Conservation (phyloP, 92 coral and sea anemone genomes). For the Diadumene lineata region DNA sequence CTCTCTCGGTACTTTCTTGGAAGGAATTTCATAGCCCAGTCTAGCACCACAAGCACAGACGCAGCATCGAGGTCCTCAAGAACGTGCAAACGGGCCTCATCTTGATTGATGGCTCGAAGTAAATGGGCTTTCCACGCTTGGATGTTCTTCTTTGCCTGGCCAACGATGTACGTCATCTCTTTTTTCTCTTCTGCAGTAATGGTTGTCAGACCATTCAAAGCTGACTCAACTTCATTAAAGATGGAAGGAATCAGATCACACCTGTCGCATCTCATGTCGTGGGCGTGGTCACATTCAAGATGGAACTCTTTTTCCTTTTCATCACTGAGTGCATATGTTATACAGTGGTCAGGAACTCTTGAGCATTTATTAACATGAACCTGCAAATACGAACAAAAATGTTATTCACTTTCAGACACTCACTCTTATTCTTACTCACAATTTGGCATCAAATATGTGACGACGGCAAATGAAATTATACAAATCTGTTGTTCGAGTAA, state of each 20-base stretch:
- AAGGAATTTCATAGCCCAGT: slow-evolving; percentile 21
- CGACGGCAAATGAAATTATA: too few relatives aligned
- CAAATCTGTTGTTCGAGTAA: too few relatives aligned
- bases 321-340: slow-evolving; percentile 29
- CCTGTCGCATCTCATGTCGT: slow-evolving; percentile 30
- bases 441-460: too few relatives aligned
- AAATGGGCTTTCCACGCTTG: slow-evolving; percentile 39
- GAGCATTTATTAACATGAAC: slow-evolving; percentile 25
- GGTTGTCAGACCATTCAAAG: background rate
- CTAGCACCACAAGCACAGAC: slow-evolving; percentile 2
- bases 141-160: slow-evolving; percentile 25
- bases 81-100: slow-evolving; percentile 15
- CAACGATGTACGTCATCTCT: slow-evolving; percentile 23
- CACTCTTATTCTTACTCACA: too few relatives aligned
- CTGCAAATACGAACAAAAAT: slow-evolving; percentile 7
- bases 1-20: slow-evolving; percentile 34
- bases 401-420: too few relatives aligned
- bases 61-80: background rate
- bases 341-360: slow-evolving; percentile 33
- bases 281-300: slow-evolving; percentile 21
- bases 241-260: slow-evolving; percentile 27
- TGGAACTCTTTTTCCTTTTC: background rate
- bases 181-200: slow-evolving; percentile 26
- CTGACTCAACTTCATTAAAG: slow-evolving; percentile 18
- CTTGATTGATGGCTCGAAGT: slow-evolving; percentile 35